Base-by-base conservation (phyloP, 1,140 invertebrate genomes). In the Tetragonula clypearis region DNA sequence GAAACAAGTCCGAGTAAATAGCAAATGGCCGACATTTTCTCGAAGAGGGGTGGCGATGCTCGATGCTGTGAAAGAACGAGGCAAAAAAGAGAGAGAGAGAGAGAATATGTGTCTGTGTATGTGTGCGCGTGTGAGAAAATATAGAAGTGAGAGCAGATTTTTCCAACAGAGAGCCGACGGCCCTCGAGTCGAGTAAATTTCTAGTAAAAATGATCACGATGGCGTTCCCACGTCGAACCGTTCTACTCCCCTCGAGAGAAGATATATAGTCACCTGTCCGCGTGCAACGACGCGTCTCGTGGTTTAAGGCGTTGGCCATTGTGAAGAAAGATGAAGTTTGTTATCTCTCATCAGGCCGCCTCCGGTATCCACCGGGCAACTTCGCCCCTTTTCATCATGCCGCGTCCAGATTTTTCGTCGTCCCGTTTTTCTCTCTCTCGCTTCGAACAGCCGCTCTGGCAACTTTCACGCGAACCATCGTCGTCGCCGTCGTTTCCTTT, bases 281-380 rank as follows among this genome's bases (percentile, higher is more conserved):
- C 21, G 60, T 23, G 19, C 49, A 19, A n/a, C 26, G 35, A 8
- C 23, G 72, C 56, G 41, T n/a, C 69, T 21, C 19, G 79, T 65
- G 73, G 73, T 49, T 77, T 21, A 73, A 69, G 49, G 26, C 9
- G 30, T n/a, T 19, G 41, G 56, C 53, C n/a, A 73, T 77, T 60
- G 68, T 55, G 69, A 77, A 85, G 82, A 74, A 77, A 65, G 66
- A 77, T 65, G 88, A 87, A 90, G 81, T 90, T 90, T 89, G 88
- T 90, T 90, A 90, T 90, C 85, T 87, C 85, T 89, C 88, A 87
- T 86, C 81, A 71, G 73, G 79, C 79, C 71, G 73, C 85, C 79
- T 86, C 55, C 62, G 74, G 79, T 82, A 82, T 81, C 71, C 79
- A 55, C 41, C 41, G 41, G 41, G n/a, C 41, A 72, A 81, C 60